Percentiles rank a stretch among this genome's conserved stretches.
phyloP scores from a whole-genome alignment of 2,113 vertebrate species.

The Okapia johnstoni region DNA sequence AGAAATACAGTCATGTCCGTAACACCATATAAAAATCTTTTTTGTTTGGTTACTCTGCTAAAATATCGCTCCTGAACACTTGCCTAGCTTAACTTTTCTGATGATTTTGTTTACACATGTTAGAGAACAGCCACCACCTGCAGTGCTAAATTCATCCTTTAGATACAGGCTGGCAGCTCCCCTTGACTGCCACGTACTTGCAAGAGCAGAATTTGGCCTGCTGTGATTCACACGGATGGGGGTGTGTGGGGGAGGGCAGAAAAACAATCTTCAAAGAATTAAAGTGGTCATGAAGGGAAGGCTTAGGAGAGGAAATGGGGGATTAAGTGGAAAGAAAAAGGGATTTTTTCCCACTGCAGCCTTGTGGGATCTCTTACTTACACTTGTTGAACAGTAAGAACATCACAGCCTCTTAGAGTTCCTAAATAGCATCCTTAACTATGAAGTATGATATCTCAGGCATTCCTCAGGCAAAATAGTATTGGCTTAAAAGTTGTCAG shows the following conservation, averaged over 20 bases:
- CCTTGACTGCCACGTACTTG: not conserved
- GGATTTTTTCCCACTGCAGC: not conserved
- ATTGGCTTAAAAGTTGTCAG: constrained; percentile 67
- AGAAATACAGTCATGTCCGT: not conserved
- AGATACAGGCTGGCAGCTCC: not conserved
- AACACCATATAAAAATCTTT: not conserved
- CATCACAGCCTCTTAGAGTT: constrained; percentile 28
- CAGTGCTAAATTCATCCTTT: not conserved
- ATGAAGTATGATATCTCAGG: constrained; percentile 58
- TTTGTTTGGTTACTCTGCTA: not conserved
- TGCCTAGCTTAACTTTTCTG: not conserved
- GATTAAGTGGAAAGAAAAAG: constrained; percentile 52
- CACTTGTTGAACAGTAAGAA: constrained; percentile 67
- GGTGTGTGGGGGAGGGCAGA: not conserved
- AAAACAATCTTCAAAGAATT: constrained; percentile 58
- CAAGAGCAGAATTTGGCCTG: constrained; percentile 43
- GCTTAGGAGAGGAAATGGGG: constrained; percentile 20
- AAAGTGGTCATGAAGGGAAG: constrained; percentile 41
- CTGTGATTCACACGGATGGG: constrained; percentile 24
- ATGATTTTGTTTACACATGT: constrained; percentile 12
- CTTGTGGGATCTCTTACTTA: constrained; percentile 43
- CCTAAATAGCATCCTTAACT: constrained; percentile 19
- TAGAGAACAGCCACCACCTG: not conserved
- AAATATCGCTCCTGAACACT: not conserved
- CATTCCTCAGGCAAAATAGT: constrained; percentile 60